Conservation (phyloP, 64 coral and sea anemone species). For the Stichodactyla helianthus region DNA sequence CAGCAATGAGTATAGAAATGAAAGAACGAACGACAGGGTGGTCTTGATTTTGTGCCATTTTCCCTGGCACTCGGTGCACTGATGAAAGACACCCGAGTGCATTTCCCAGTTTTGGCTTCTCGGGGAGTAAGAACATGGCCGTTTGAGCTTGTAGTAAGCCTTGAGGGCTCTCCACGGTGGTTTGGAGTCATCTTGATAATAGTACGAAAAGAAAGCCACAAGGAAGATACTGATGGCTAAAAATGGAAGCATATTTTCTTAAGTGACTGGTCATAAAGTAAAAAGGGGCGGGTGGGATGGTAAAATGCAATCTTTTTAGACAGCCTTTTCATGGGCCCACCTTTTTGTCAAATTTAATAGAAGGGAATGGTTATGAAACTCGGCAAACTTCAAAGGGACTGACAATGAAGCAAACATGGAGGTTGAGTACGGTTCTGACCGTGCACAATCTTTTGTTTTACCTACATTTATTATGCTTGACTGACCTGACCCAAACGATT, state of each 20-base stretch:
- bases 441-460: no score
- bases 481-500: no score
- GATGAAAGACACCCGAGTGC: neutral
- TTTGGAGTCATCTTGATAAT: neutral
- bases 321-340: no score
- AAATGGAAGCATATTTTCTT: neutral
- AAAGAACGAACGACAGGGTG: neutral
- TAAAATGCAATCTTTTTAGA: no score
- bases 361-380: no score
- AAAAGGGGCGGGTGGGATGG: no score
- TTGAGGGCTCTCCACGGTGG: neutral
- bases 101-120: neutral
- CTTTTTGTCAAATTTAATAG: no score
- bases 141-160: neutral
- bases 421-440: no score
- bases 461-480: no score
- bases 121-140: neutral
- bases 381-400: no score
- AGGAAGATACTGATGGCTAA: neutral
- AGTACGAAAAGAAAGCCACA: neutral
- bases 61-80: conserved; percentile 3
- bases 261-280: no score
- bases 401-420: no score
- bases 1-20: neutral
- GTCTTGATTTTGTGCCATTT: neutral